Evolutionary conservation across 2,888 invertebrate species (phyloP), one percentile per base, ranked within the genome.

Genomic region (Cecidostiba fungosa): DNA sequence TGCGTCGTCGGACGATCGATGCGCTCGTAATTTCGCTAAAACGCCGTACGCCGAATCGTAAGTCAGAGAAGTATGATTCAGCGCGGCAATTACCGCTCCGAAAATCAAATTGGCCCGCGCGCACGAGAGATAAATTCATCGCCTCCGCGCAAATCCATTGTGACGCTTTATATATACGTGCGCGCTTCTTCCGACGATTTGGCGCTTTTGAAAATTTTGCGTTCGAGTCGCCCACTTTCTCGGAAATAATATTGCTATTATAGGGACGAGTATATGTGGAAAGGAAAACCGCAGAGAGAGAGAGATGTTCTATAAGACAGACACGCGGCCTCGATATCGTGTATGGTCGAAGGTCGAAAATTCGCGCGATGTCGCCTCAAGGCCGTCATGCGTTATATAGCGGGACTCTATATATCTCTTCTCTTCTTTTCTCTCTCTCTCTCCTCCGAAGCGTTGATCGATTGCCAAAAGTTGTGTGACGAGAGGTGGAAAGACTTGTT

Each of bases 281-380:
- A 14, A 14, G 26, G 26, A 66, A 14, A 23, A 26, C 54, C 59
- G 54, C 39, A 10, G 43, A 1, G 32, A 32, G 32, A 32, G 32
- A 10, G 43, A 43, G 43, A 43, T 43, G 12, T 39, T 39, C 39
- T 39, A 39, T n/a, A 3, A 32, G 32, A 32, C 32, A 32, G 32
- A 32, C 62, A 81, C 16, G 12, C 47, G 82, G 62, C 85, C 77
- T 85, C 77, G 85, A 82, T 85, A 80, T 82, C 70, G 29, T 43
- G n/a, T 36, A 26, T 47, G 66, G 50, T 36, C 84, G 81, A 86
- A 86, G 84, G 86, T 84, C 77, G 77, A 50, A 83, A 80, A 83
- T 84, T 86, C 72, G 81, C 84, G 77, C 77, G 74, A 81, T 73
- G 80, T n/a, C 77, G 59, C n/a, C 66, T 62, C 83, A 86, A 86